Conservation (phyloP, 2,113 vertebrate genomes). For the Catharus minimus region DNA sequence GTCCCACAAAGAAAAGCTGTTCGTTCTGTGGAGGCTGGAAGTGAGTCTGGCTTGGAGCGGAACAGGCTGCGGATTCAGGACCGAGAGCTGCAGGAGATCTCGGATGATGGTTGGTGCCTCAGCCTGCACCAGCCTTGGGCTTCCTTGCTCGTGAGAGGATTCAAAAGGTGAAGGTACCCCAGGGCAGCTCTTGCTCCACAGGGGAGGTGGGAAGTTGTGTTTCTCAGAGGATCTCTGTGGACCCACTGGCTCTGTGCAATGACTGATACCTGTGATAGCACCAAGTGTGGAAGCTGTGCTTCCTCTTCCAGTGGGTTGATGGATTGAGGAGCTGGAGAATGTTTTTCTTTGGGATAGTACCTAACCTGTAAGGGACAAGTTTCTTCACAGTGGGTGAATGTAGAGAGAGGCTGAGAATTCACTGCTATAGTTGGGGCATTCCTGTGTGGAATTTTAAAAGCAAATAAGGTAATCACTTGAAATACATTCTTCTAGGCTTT, state of each 20-base stretch:
- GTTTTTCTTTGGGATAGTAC: background rate
- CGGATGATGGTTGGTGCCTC: slow-evolving; percentile 93
- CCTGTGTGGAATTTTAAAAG: background rate
- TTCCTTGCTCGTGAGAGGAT: slow-evolving; percentile 87
- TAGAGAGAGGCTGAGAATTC: background rate
- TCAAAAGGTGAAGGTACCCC: slow-evolving; percentile 83
- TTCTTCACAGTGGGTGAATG: background rate
- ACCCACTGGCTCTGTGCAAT: background rate
- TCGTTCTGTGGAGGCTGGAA: background rate
- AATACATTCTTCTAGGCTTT: background rate
- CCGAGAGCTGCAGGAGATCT: slow-evolving; percentile 92
- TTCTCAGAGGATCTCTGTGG: background rate
- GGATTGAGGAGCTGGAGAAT: background rate
- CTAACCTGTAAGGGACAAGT: background rate
- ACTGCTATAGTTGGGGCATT: accelerated
- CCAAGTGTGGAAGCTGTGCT: background rate
- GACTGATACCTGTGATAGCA: background rate
- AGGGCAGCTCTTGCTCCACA: background rate
- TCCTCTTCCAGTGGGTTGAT: background rate
- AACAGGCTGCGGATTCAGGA: slow-evolving; percentile 88
- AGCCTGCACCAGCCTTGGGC: slow-evolving; percentile 99
- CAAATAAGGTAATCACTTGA: background rate
- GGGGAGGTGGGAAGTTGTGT: background rate
- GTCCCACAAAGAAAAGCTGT: slow-evolving; percentile 43
- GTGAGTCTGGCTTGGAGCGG: slow-evolving; percentile 49